A percentile compares a stretch with the other conserved stretches of the same genome.
Evolutionary conservation across 1,140 invertebrate species (phyloP).

Genomic region (Sinonovacula constricta): DNA sequence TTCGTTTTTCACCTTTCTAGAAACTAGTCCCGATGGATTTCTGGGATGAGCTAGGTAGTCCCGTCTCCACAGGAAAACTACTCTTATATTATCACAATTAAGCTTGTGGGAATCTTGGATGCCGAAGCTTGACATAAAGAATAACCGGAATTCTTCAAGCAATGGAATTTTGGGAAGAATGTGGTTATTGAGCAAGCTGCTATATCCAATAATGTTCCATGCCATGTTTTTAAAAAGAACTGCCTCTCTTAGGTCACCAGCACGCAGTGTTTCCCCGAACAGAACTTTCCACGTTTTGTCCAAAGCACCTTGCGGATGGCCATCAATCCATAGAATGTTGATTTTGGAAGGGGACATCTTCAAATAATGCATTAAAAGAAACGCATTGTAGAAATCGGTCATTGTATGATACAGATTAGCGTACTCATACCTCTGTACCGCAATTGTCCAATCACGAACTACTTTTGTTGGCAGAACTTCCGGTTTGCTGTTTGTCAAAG

Average conservation of each 20-base stretch:
- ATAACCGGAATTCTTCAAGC: constrained; percentile 71
- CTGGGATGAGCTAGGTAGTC: constrained; percentile 76
- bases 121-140: constrained; percentile 62
- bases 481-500: constrained; percentile 12
- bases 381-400: constrained; percentile 75
- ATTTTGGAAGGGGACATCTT: constrained; percentile 58
- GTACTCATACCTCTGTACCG: constrained; percentile 72
- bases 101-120: constrained; percentile 18
- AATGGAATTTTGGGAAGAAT: constrained; percentile 49
- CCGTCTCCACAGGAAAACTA: constrained; percentile 72
- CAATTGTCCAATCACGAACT: constrained; percentile 55
- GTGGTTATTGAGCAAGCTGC: constrained; percentile 65
- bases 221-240: constrained; percentile 58
- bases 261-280: constrained; percentile 58
- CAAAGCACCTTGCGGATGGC: constrained; percentile 68
- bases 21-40: constrained; percentile 69
- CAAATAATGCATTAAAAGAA: constrained; percentile 68
- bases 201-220: constrained; percentile 70
- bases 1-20: constrained; percentile 73
- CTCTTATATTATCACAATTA: constrained; percentile 63
- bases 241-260: constrained; percentile 43
- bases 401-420: constrained; percentile 76
- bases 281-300: constrained; percentile 69
- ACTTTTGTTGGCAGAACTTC: background rate
- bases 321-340: constrained; percentile 71